Percentiles rank a stretch among this genome's conserved stretches.
These are phyloP conservation scores for Morelia viridis DNA, from an alignment of 2,797 vertebrate species.

Conservation along the genomic window DNA sequence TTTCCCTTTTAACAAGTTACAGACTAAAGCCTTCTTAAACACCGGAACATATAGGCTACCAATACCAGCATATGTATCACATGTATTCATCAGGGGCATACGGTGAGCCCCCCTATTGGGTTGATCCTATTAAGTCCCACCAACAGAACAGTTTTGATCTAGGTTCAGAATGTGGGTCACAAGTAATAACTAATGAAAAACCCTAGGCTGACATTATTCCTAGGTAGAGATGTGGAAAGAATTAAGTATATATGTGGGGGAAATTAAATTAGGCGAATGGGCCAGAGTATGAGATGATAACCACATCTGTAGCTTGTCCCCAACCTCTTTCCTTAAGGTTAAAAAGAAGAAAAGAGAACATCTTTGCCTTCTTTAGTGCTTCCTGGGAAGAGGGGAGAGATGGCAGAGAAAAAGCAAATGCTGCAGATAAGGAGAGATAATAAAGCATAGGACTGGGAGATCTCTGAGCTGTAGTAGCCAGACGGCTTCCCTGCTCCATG, in stretches of 20 bases:
- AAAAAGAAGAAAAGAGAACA: background rate
- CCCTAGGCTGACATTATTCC: background rate
- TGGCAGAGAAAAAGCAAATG: background rate
- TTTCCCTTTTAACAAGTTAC: constrained; percentile 1
- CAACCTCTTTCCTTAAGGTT: background rate
- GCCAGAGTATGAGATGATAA: background rate
- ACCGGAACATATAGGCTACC: background rate
- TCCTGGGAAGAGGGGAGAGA: background rate
- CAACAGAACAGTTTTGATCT: background rate
- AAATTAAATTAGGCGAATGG: background rate
- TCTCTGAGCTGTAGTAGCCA: background rate
- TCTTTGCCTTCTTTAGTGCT: background rate
- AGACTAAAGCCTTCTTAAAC: background rate
- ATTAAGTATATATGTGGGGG: background rate
- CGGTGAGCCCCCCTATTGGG: background rate
- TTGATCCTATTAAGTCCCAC: background rate
- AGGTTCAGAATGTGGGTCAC: background rate
- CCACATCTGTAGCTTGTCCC: background rate
- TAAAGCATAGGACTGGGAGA: background rate
- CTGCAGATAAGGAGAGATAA: background rate
- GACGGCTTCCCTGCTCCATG: background rate
- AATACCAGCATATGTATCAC: background rate
- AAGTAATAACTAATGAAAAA: background rate
- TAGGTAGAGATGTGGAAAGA: background rate
- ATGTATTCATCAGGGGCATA: background rate